Evolutionary conservation across 2,888 invertebrate species (phyloP).

Genomic region (Desoria tigrina): DNA sequence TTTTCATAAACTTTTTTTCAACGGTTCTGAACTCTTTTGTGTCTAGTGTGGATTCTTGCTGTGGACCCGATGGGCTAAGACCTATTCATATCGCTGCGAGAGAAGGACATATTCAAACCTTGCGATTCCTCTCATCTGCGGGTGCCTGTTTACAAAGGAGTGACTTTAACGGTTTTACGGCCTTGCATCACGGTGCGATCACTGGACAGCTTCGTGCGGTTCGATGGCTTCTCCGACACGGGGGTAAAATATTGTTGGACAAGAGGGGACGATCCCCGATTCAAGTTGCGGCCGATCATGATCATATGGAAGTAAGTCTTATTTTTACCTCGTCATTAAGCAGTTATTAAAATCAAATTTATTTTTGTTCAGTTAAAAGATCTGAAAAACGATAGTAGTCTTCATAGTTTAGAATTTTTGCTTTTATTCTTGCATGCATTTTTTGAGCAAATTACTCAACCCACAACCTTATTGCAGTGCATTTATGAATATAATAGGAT

Average conservation of each 20-base stretch:
- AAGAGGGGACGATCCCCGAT: slow-evolving; percentile 87
- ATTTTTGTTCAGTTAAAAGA: slow-evolving; percentile 13
- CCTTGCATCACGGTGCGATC: slow-evolving; percentile 60
- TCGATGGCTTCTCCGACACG: slow-evolving; percentile 80
- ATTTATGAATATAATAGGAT: too few relatives aligned
- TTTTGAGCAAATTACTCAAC: too few relatives aligned
- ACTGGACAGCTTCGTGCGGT: slow-evolving; percentile 62
- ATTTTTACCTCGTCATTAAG: slow-evolving; percentile 22
- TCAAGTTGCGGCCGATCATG: slow-evolving; percentile 87
- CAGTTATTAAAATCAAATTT: slow-evolving; percentile 23
- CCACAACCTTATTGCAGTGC: too few relatives aligned
- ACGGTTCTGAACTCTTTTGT: slow-evolving; percentile 7
- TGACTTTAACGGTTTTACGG: slow-evolving; percentile 54
- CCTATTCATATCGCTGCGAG: slow-evolving; percentile 87
- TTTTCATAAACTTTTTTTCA: too few relatives aligned
- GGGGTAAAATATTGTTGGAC: slow-evolving; percentile 77
- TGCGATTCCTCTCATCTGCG: slow-evolving; percentile 53
- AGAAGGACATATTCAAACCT: slow-evolving; percentile 66
- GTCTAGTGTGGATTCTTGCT: slow-evolving; percentile 50
- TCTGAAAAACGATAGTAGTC: too few relatives aligned
- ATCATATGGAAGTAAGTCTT: slow-evolving; percentile 75
- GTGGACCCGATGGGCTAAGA: slow-evolving; percentile 72
- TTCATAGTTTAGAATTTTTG: not conserved
- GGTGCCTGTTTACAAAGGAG: slow-evolving; percentile 50
- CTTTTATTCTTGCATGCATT: too few relatives aligned